These are phyloP conservation scores for Eristalinus aeneus DNA, from an alignment of 2,888 invertebrate species.

Conservation along the genomic window DNA sequence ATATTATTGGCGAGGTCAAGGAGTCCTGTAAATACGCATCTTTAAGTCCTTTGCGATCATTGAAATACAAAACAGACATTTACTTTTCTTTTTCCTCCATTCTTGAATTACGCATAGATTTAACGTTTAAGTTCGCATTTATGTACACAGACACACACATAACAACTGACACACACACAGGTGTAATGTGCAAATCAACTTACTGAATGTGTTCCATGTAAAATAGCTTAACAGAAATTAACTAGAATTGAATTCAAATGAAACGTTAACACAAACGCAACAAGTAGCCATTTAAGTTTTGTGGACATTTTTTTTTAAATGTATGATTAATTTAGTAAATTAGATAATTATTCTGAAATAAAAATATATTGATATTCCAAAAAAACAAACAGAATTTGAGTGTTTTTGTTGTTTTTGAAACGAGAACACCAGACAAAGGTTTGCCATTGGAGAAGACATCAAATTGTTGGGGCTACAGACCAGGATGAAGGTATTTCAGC, in stretches of 20 bases:
- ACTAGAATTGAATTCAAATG: neutral
- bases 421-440: too few relatives aligned
- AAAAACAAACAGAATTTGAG: neutral
- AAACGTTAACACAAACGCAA: neutral
- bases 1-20: slow-evolving; percentile 50
- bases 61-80: neutral
- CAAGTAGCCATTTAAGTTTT: neutral
- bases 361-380: neutral
- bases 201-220: neutral
- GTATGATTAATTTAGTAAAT: neutral
- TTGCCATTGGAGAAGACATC: too few relatives aligned
- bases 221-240: neutral
- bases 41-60: neutral
- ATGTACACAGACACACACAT: neutral
- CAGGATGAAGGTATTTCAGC: too few relatives aligned
- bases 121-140: neutral
- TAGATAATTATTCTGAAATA: neutral
- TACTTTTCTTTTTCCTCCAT: neutral
- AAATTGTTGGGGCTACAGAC: too few relatives aligned
- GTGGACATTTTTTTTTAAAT: slow-evolving; percentile 5
- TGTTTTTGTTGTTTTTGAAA: too few relatives aligned
- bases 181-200: neutral
- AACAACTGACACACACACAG: too few relatives aligned
- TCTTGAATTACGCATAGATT: neutral
- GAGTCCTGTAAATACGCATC: neutral